Evolutionary conservation across 2,113 vertebrate genomes (phyloP), one percentile per base, ranked within the genome.

Genomic region (Archocentrus centrarchus): DNA sequence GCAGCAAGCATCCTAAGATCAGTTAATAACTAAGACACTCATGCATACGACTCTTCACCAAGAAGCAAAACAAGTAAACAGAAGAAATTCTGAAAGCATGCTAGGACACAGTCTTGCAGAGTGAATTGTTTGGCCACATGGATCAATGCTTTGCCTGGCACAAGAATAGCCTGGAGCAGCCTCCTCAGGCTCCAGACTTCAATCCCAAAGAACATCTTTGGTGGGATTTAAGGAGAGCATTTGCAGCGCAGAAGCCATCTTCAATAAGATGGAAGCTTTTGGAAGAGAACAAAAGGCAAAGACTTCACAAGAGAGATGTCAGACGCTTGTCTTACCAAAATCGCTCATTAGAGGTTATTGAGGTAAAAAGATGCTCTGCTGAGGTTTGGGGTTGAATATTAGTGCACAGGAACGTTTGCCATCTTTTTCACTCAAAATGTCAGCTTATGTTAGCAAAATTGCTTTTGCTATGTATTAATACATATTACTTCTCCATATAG

Each of bases 191-290:
- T 73, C 17, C 68, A 73, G 27, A 53, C 30, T 55, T n/a, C 27
- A 0, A 73, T 53, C 68, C 68, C 47, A 73, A 32, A 73, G 68
- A 73, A 73, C 44, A 55, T 73, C 47, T 73, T 55, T 73, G 27
- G 68, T 32, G 27, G 44, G 68, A 73, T 73, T 73, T 73, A 73
- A 73, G 27, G 47, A 32, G 68, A 55, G 27, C 11, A 73, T 53
- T 32, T 55, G 47, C 68, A 53, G 66, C 44, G 53, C 6, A 1
- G 1, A 53, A 73, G 17, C 17, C 27, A 73, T 53, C 17, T 32
- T 73, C 66, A 53, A 73, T 73, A 53, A 73, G 47, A 32, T n/a
- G 47, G 47, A 73, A 73, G 27, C 47, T 53, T 73, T 73, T 73
- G 68, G 44, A 73, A 73, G 47, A 7, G 17, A 73, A 73, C 66